phyloP scores from a whole-genome alignment of 2,888 invertebrate species.

The Lamproptera curius region DNA sequence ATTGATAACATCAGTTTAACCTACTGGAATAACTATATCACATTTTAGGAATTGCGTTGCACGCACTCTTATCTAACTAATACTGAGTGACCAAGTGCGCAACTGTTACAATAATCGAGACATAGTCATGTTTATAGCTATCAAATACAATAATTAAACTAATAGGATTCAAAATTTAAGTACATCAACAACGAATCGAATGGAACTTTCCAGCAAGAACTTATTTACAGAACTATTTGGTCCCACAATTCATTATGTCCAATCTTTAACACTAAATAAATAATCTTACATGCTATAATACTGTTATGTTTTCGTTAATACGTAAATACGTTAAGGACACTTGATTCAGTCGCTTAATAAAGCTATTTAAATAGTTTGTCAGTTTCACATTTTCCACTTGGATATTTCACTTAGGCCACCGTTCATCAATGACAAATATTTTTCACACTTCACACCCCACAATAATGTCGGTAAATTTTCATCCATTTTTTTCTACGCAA shows the following conservation, averaged over 20 bases:
- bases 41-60: conserved; percentile 71
- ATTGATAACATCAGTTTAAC: conserved; percentile 32
- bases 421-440: no score
- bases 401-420: conserved; percentile 3
- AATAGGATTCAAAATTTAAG: conserved; percentile 30
- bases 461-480: no score
- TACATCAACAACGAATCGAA: conserved; percentile 41
- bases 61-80: conserved; percentile 43
- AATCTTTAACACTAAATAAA: conserved; percentile 44
- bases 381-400: not conserved
- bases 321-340: conserved; percentile 42
- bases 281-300: conserved; percentile 59
- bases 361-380: conserved; percentile 1
- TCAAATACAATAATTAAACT: conserved; percentile 16
- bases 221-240: conserved; percentile 65
- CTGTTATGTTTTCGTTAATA: conserved; percentile 51
- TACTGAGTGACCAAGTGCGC: conserved; percentile 49
- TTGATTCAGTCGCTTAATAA: conserved; percentile 41
- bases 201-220: conserved; percentile 41
- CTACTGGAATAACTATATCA: conserved; percentile 65
- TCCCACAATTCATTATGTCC: conserved; percentile 47
- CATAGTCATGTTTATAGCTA: conserved; percentile 9
- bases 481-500: no score
- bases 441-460: no score
- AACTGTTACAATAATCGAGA: conserved; percentile 12